Conservation (phyloP, 2,113 vertebrate genomes). For the Paraplagusia blochii region DNA sequence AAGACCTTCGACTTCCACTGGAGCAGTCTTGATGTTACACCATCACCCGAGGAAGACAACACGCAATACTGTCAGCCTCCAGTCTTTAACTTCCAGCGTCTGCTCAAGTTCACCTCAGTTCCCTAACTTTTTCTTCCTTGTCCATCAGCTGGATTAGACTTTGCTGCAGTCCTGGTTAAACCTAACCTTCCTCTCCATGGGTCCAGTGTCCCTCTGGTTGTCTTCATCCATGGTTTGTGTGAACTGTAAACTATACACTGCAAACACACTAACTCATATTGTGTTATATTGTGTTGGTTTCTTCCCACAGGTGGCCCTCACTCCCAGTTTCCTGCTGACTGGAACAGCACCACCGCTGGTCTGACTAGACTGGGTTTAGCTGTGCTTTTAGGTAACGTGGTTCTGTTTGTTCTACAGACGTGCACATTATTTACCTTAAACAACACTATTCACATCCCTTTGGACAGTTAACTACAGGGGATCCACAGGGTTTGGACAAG, state of each 20-base stretch:
- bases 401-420: not conserved
- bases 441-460: not conserved
- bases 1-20: constrained; percentile 72
- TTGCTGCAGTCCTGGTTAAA: constrained; percentile 79
- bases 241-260: not conserved
- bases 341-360: constrained; percentile 73
- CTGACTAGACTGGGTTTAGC: constrained; percentile 78
- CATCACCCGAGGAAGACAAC: constrained; percentile 72
- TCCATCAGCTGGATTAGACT: constrained; percentile 60
- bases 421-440: not conserved
- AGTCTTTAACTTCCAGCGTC: not conserved
- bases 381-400: constrained; percentile 78
- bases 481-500: constrained; percentile 84
- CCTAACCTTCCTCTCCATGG: not conserved
- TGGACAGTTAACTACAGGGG: constrained; percentile 83
- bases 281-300: not conserved
- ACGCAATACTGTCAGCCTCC: constrained; percentile 64
- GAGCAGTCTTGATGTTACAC: constrained; percentile 70
- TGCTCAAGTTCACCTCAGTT: not conserved
- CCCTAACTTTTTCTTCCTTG: not conserved
- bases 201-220: constrained; percentile 66
- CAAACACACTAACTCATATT: not conserved
- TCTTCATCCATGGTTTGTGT: constrained; percentile 81
- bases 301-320: constrained; percentile 79
- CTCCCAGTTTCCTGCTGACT: constrained; percentile 77